Base-by-base conservation (phyloP, 2,888 invertebrate genomes). In the Panorpa germanica region DNA sequence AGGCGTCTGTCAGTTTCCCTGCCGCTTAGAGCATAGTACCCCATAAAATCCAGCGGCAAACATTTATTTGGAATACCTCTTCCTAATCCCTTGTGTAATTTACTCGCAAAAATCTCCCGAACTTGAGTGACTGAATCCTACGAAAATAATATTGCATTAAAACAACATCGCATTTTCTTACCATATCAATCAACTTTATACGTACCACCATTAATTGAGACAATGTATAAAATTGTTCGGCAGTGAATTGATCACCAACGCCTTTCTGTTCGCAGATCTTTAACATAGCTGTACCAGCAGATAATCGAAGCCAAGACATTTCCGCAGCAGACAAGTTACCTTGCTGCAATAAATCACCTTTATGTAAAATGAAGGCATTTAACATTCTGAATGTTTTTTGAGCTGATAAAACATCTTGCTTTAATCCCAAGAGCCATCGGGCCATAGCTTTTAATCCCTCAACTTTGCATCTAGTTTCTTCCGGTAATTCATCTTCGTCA, bases 211-310 rank as follows among this genome's bases (percentile, higher is more conserved):
- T 85, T 34, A 95, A 65, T 45, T 80, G 75, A 2, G 93, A 86
- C 18, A 95, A 61, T 47, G 85, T 83, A 49, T 88, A 91, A 59
- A 88, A 95, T 59, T 95, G 93, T 43, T 90, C 88, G 2, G 83
- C 78, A 3, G 81, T 85, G 49, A 85, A 86, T 52, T 91, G 85
- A 52, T 93, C 91, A 1, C 90, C 86, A 31, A 90, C 95, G 28
- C 85, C 85, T 48, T 88, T 88, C 53, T 95, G 93, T 47, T 95
- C 91, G 55, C 90, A 91, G 28, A 96, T 81, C 59, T 93, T 95
- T 29, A 96, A 58, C 82, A 95, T 90, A 27, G 90, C 88, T 50
- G 83, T 83, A 32, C 91, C 95, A 5, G 95, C 93, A 9, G 85
- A 77, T 22, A 95, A 57, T 34, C 95, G 65, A 26, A 96, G 51